A percentile compares a stretch with the other conserved stretches of the same genome.
Conservation (phyloP, 2,888 invertebrate species). For the Xylophagus ater region DNA sequence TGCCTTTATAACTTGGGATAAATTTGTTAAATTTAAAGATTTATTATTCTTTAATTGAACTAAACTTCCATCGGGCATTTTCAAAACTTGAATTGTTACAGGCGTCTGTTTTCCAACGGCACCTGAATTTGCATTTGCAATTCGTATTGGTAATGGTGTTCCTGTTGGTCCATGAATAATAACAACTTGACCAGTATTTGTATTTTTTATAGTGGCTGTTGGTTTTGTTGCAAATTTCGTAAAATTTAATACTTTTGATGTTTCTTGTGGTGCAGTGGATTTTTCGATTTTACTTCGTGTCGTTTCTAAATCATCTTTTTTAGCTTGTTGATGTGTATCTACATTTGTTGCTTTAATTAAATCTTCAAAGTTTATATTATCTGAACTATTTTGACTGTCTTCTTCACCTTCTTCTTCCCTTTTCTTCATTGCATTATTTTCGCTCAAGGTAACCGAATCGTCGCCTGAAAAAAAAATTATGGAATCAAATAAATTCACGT, state of each 20-base stretch:
- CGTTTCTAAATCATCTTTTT: slow-evolving; percentile 1
- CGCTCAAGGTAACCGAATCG: too few species aligned
- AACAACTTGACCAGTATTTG: slow-evolving; percentile 13
- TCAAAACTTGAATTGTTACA: slow-evolving; percentile 27
- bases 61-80: slow-evolving; percentile 24
- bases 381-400: too few species aligned
- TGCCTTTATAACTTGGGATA: slow-evolving; percentile 8
- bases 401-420: too few species aligned
- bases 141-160: slow-evolving; percentile 13
- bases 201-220: slow-evolving; percentile 1
- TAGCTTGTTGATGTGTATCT: neutral
- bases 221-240: slow-evolving; percentile 14
- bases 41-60: slow-evolving; percentile 23
- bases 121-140: slow-evolving; percentile 5
- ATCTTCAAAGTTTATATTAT: slow-evolving; percentile 12
- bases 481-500: too few species aligned
- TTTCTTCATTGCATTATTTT: too few species aligned
- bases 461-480: too few species aligned
- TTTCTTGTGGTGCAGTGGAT: too few species aligned
- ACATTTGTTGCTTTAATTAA: slow-evolving; percentile 9
- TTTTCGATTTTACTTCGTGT: too few species aligned
- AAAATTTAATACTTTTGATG: slow-evolving; percentile 3
- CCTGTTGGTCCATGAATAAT: slow-evolving; percentile 17
- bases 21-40: slow-evolving; percentile 17
- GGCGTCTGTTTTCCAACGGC: slow-evolving; percentile 11